Evolutionary conservation across 2,113 vertebrate species (phyloP).

Genomic region (Ammodramus savannarum): DNA sequence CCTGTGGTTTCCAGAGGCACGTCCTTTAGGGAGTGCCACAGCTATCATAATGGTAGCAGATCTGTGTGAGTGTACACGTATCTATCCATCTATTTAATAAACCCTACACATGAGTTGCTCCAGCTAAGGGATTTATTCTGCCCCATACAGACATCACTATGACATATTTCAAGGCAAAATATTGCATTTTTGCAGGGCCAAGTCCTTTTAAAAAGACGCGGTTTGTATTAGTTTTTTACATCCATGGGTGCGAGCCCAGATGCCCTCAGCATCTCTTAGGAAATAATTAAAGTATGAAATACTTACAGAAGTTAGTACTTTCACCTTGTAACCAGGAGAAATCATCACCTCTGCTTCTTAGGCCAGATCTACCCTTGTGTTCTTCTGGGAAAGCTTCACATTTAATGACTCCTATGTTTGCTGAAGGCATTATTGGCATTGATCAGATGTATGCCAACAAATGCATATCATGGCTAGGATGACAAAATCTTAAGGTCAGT

Average conservation of each 20-base stretch:
- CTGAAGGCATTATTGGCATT: background rate
- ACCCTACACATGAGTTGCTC: background rate
- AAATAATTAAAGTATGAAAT: background rate
- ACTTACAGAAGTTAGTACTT: background rate
- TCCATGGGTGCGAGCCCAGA: background rate
- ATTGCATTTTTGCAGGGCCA: background rate
- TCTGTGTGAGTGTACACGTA: background rate
- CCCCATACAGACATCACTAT: background rate
- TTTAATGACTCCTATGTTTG: background rate
- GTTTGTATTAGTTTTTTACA: background rate
- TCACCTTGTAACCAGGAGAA: background rate
- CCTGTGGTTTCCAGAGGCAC: conserved; percentile 1
- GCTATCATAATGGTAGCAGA: background rate
- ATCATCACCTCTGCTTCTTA: background rate
- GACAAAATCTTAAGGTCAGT: background rate
- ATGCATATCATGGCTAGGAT: background rate
- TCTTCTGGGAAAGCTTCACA: background rate
- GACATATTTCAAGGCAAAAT: conserved; percentile 32
- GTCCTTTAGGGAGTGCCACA: background rate
- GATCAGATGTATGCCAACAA: background rate
- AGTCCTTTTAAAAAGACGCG: background rate
- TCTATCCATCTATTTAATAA: conserved; percentile 12
- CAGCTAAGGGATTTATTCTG: background rate
- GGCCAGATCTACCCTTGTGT: background rate
- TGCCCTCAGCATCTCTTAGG: background rate